phyloP scores from a whole-genome alignment of 2,113 vertebrate genomes.

The Leptosomus discolor region DNA sequence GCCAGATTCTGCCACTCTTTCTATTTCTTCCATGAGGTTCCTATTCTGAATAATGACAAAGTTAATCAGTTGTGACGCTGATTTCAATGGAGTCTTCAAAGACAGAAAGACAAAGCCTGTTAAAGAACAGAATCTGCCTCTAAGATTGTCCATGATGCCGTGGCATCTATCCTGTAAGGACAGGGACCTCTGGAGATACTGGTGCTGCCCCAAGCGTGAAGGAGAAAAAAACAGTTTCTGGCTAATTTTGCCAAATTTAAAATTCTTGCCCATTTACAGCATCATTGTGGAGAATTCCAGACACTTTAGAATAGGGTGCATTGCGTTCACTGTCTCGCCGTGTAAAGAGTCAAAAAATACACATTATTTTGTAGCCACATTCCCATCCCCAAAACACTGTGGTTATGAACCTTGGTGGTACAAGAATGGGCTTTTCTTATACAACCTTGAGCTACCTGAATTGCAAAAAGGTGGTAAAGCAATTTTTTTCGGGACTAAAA shows the following conservation, averaged over 20 bases:
- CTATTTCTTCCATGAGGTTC: neutral
- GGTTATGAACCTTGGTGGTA: neutral
- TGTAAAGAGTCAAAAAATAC: neutral
- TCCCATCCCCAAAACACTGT: neutral
- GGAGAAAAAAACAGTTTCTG: neutral
- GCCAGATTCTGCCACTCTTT: neutral
- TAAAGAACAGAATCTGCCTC: neutral
- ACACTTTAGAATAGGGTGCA: neutral
- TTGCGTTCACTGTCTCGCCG: neutral
- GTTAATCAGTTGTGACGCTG: neutral
- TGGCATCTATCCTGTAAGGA: neutral
- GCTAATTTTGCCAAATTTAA: neutral
- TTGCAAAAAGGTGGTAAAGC: neutral
- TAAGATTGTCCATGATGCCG: neutral
- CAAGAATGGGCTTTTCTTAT: neutral
- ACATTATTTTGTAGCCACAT: neutral
- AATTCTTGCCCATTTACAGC: neutral
- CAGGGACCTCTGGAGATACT: neutral
- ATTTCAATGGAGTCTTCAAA: neutral
- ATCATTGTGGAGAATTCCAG: neutral
- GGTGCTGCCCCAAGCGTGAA: neutral
- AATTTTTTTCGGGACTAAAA: too few species aligned
- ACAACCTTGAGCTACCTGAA: neutral
- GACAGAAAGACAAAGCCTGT: neutral
- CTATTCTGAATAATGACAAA: neutral